Base-by-base conservation (phyloP, 2,888 invertebrate genomes). In the Drosophila mayaguana region DNA sequence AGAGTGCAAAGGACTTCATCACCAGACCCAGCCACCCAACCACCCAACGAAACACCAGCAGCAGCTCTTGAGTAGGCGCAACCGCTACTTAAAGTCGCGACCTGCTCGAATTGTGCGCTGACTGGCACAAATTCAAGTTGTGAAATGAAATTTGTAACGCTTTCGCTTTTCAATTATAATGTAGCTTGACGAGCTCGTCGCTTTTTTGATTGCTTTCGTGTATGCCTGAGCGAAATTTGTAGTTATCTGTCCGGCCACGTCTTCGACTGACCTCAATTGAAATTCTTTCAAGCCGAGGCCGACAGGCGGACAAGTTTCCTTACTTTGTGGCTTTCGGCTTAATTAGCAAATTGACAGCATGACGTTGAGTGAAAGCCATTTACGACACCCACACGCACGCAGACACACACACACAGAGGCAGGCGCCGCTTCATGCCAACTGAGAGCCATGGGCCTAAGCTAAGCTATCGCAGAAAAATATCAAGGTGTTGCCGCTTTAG, bases 141-240 rank as follows among this genome's bases (percentile, higher is more conserved):
- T 55, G 78, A 80, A 80, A 85, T 81, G 63, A 82, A 75, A 81
- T 82, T 81, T 81, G 83, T 85, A 71, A 82, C 80, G 76, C 83
- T 85, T 85, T 81, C 79, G 85, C 82, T 84, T 81, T 84, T 81
- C 79, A 84, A 81, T 78, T 81, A 75, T 69, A 78, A 79, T 79
- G 75, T 71, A 36, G 51, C 54, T 61, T 79, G 79, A 70, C 74
- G 81, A 83, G 70, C 32, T n/a, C n/a, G n/a, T n/a, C n/a, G n/a
- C n/a, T 63, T 66, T 85, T 75, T 69, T 85, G 82, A 79, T 85
- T 85, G 82, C 80, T 82, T 85, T 85, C 66, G 63, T 72, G 71
- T 72, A 65, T 79, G 86, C 72, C 51, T 75, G 75, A 81, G 67
- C 76, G 82, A 32, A 67, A 80, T 68, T 75, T 75, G 72, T 53